Evolutionary conservation across 2,113 vertebrate genomes (phyloP).

Genomic region (Neopipo cinnamomea): DNA sequence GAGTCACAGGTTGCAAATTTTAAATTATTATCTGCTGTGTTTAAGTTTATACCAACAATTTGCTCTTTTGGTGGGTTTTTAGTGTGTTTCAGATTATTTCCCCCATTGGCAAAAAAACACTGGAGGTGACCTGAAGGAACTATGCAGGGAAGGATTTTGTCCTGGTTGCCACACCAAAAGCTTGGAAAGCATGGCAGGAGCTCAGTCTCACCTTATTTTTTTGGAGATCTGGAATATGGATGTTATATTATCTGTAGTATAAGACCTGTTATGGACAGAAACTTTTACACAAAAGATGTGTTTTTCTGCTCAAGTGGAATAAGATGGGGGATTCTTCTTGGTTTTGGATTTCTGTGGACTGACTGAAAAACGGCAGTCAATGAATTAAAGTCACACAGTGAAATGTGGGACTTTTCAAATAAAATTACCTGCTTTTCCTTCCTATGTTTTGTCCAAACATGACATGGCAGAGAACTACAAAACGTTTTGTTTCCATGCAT

Average conservation of each 20-base stretch:
- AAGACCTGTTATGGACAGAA: neutral
- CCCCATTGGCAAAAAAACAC: neutral
- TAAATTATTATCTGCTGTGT: neutral
- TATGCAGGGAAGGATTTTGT: neutral
- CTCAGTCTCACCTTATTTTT: neutral
- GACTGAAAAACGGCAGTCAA: neutral
- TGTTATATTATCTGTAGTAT: neutral
- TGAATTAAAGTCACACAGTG: neutral
- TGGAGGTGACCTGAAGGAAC: neutral
- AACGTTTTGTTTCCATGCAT: neutral
- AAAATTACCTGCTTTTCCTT: neutral
- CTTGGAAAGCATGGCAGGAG: neutral
- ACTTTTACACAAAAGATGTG: neutral
- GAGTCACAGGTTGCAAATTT: neutral
- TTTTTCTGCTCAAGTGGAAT: neutral
- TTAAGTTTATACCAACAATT: neutral
- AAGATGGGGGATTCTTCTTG: neutral
- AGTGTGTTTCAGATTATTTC: neutral
- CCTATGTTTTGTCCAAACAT: neutral
- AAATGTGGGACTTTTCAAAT: neutral
- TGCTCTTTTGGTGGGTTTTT: rapidly evolving
- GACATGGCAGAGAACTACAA: neutral
- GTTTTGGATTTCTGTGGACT: neutral
- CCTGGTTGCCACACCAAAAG: neutral
- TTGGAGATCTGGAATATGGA: neutral